Base-by-base conservation (phyloP, 2,113 vertebrate genomes). In the Plotosus lineatus region DNA sequence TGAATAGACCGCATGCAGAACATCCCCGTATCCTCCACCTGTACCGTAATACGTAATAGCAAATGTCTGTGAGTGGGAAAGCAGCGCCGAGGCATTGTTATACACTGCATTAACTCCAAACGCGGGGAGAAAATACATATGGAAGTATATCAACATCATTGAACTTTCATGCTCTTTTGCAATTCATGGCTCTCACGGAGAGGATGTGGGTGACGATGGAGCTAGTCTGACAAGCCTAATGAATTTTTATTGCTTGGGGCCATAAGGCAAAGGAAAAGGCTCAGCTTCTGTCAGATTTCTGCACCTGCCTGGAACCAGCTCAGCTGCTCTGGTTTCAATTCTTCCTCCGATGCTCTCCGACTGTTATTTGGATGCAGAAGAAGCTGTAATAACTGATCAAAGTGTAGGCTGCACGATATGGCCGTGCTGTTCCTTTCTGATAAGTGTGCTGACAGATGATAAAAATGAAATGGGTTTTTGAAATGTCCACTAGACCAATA, bases 111-210 rank as follows among this genome's bases (percentile, higher is more conserved):
- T 77, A 61, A 61, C 55, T 61, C 40, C 17, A 11, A 28, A 21
- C 33, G 46, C n/a, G 61, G 46, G 66, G 82, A 72, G 82, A 66
- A 85, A 84, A 75, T 66, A 73, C 58, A 66, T 51, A 81, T 42
- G 50, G 46, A 51, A 69, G 84, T 85, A 81, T 78, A 86, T 89
- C 85, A 82, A 84, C 82, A 88, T 90, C 90, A 90, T 91, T 90
- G 89, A 90, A 89, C 86, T 90, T 91, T 88, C 82, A 89, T 88
- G 88, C 81, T 71, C 76, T 75, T 81, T 78, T 77, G 87, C 84
- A 63, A 82, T 88, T 84, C 86, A 83, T 65, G 83, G 80, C 85
- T 80, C 79, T 87, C 75, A 82, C n/a, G 38, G 85, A 60, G 68
- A 82, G 79, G 72, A 80, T 82, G 42, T 86, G 71, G 86, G 82